phyloP scores from a whole-genome alignment of 1,140 invertebrate species.

The Calliphora vicina region DNA sequence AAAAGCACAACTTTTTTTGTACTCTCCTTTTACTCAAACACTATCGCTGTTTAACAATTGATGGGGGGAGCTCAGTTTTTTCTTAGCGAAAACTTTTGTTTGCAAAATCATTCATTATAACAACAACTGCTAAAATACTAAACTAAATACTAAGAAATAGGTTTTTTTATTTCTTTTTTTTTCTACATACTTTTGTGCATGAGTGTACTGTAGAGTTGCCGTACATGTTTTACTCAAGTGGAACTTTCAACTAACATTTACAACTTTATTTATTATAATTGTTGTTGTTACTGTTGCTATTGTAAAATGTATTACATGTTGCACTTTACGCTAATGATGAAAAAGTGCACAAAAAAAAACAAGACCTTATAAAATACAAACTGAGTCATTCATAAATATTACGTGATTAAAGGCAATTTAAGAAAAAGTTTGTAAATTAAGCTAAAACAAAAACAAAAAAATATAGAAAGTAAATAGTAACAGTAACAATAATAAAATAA shows the following conservation, averaged over 20 bases:
- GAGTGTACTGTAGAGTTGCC: not conserved
- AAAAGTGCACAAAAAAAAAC: not conserved
- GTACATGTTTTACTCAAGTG: not conserved
- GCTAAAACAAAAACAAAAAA: no score
- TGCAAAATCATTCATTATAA: not conserved
- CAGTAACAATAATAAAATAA: not conserved
- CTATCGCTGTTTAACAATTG: not conserved
- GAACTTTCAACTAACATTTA: not conserved
- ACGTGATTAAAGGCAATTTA: not conserved
- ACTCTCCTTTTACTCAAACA: no score
- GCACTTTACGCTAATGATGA: not conserved
- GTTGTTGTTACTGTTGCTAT: no score
- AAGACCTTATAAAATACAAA: not conserved
- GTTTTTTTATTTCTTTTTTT: no score
- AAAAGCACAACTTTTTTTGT: no score
- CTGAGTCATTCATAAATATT: not conserved
- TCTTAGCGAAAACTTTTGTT: not conserved
- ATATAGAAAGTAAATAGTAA: not conserved
- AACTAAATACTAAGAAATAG: no score
- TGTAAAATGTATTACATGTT: conserved; percentile 8
- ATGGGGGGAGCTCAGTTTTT: not conserved
- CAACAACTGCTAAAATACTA: not conserved
- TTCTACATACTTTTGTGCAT: not conserved
- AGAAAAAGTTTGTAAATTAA: not conserved
- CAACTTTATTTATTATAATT: not conserved